Conservation (phyloP, 2,888 invertebrate genomes). For the Imbricaverruca yamaguchii region DNA sequence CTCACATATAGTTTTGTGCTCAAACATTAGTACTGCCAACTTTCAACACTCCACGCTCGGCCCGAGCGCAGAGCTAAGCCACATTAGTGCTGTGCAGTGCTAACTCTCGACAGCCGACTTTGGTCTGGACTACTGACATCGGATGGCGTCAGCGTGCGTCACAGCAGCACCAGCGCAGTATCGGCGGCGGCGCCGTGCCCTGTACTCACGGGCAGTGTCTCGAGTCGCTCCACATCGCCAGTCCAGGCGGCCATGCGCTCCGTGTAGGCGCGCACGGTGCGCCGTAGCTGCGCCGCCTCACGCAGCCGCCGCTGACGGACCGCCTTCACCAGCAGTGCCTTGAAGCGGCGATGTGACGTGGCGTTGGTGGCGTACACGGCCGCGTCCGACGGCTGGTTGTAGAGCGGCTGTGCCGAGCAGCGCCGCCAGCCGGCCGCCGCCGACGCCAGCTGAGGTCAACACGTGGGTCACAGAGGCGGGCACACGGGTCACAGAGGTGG, state of each 20-base stretch:
- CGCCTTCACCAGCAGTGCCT: slow-evolving; percentile 65
- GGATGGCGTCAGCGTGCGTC: too few relatives aligned
- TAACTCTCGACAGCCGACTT: too few relatives aligned
- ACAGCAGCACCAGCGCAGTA: too few relatives aligned
- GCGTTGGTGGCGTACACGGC: slow-evolving; percentile 78
- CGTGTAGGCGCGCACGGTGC: slow-evolving; percentile 76
- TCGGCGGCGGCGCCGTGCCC: too few relatives aligned
- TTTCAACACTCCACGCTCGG: too few relatives aligned
- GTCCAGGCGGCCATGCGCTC: slow-evolving; percentile 66
- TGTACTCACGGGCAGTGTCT: slow-evolving; percentile 8
- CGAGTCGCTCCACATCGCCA: slow-evolving; percentile 51
- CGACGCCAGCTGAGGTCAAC: background rate
- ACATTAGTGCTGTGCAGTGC: too few relatives aligned
- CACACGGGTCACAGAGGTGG: too few relatives aligned
- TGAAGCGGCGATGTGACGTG: slow-evolving; percentile 61
- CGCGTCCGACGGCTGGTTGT: slow-evolving; percentile 93
- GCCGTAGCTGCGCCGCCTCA: slow-evolving; percentile 61
- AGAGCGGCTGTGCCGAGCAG: slow-evolving; percentile 60
- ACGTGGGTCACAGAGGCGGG: too few relatives aligned
- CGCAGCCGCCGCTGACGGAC: slow-evolving; percentile 68
- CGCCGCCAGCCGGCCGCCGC: background rate
- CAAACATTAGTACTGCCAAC: too few relatives aligned
- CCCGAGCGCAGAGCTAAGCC: too few relatives aligned
- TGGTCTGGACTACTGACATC: too few relatives aligned
- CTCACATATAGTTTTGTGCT: too few relatives aligned